Percentiles rank a stretch among this genome's conserved stretches.
Evolutionary conservation across 2,797 vertebrate genomes (phyloP).

Genomic region (Dermochelys coriacea): DNA sequence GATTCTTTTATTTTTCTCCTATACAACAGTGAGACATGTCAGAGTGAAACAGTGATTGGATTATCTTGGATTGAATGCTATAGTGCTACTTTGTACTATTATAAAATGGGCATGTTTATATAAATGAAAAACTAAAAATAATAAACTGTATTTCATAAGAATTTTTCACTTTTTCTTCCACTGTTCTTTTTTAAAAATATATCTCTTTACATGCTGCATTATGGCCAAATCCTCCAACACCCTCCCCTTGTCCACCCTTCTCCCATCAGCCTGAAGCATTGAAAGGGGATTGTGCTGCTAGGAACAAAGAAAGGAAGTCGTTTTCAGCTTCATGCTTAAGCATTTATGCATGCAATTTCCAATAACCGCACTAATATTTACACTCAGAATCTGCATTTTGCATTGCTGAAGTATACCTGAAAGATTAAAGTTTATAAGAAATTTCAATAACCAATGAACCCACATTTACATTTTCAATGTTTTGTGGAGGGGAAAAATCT

Average conservation of each 20-base stretch:
- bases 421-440: conserved; percentile 30
- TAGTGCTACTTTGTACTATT: conserved; percentile 45
- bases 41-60: conserved; percentile 47
- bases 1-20: conserved; percentile 33
- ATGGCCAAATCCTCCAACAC: neutral
- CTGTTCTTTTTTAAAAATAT: neutral
- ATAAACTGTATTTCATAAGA: conserved; percentile 25
- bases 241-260: no score
- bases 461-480: conserved; percentile 6
- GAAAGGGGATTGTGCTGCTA: neutral
- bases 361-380: conserved; percentile 52
- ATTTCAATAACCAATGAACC: neutral
- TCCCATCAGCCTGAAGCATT: neutral
- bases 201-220: neutral
- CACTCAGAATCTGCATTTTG: neutral
- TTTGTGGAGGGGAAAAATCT: conserved; percentile 35
- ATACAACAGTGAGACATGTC: conserved; percentile 20
- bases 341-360: conserved; percentile 29
- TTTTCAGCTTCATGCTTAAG: conserved; percentile 17
- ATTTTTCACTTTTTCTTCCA: neutral
- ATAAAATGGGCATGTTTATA: conserved; percentile 35
- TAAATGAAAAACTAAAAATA: neutral
- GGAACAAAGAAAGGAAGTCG: neutral
- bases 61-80: conserved; percentile 53
- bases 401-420: conserved; percentile 34